Evolutionary conservation across 2,113 vertebrate genomes (phyloP).

Genomic region (Myotis yumanensis): DNA sequence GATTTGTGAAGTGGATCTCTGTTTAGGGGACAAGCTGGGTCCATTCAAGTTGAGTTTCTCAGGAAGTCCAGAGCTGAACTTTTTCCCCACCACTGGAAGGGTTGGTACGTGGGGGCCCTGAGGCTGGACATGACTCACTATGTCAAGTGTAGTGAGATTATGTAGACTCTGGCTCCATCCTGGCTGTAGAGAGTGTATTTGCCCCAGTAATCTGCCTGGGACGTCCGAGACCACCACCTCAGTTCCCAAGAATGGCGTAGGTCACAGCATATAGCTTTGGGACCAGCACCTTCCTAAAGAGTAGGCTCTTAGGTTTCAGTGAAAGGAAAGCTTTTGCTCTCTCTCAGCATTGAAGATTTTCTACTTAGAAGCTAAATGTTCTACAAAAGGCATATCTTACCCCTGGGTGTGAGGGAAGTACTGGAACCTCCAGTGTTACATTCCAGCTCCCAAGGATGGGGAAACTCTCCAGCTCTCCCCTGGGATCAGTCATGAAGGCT

Average conservation of each 20-base stretch:
- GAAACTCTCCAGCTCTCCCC: not conserved
- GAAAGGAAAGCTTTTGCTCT: not conserved
- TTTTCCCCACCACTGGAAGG: not conserved
- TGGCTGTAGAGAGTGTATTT: not conserved
- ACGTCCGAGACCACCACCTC: not conserved
- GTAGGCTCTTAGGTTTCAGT: not conserved
- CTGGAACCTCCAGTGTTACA: not conserved
- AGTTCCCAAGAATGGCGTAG: not conserved
- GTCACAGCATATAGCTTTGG: not conserved
- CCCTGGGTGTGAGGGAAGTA: not conserved
- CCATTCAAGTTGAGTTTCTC: not conserved
- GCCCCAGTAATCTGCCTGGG: not conserved
- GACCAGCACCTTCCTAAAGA: slow-evolving; percentile 10
- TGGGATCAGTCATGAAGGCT: not conserved
- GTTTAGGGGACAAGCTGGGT: not conserved
- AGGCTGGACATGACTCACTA: not conserved
- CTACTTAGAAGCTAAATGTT: slow-evolving; percentile 21
- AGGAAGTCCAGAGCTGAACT: not conserved
- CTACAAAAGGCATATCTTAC: not conserved
- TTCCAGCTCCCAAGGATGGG: not conserved
- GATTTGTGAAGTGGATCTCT: not conserved
- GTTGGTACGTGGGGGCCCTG: not conserved
- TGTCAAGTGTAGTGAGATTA: not conserved
- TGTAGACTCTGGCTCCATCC: not conserved
- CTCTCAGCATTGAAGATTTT: not conserved